Conservation (phyloP, 2,888 invertebrate species). For the Zygothrica quintamaculata region DNA sequence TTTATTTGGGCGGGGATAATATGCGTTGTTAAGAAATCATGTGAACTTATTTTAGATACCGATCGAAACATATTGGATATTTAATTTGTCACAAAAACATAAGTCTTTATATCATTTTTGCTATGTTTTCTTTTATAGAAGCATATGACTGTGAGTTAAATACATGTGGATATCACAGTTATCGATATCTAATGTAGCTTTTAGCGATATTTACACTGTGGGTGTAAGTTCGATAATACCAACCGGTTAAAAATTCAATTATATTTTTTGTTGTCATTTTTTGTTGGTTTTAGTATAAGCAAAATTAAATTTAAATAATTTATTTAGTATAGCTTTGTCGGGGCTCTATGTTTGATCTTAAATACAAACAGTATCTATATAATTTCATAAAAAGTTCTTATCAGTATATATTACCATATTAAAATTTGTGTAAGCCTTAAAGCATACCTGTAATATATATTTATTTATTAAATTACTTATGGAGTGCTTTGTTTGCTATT, state of each 20-base stretch:
- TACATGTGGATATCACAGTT: slow-evolving; percentile 16
- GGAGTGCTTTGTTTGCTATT: too few relatives aligned
- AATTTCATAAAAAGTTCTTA: too few relatives aligned
- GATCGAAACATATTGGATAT: slow-evolving; percentile 44
- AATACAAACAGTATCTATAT: too few relatives aligned
- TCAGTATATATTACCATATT: too few relatives aligned
- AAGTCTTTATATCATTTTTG: slow-evolving; percentile 35
- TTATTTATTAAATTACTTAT: too few relatives aligned
- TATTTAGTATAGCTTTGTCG: too few relatives aligned
- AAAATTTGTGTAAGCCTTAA: too few relatives aligned
- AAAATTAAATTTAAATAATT: too few relatives aligned
- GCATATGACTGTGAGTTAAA: slow-evolving; percentile 23
- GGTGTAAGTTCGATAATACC: background rate
- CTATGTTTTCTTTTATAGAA: slow-evolving; percentile 23
- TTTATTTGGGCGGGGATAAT: slow-evolving; percentile 23
- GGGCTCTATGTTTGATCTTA: too few relatives aligned
- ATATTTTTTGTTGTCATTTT: too few relatives aligned
- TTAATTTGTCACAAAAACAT: background rate
- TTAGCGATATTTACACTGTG: slow-evolving; percentile 9
- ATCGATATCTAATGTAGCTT: background rate
- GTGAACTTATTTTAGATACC: slow-evolving; percentile 26
- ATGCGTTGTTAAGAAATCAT: slow-evolving; percentile 33
- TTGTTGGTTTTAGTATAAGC: too few relatives aligned
- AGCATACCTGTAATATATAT: too few relatives aligned
- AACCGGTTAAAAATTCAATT: background rate